These are phyloP conservation scores for Rhabdornis inornatus DNA, from an alignment of 2,113 vertebrate genomes.

Conservation along the genomic window DNA sequence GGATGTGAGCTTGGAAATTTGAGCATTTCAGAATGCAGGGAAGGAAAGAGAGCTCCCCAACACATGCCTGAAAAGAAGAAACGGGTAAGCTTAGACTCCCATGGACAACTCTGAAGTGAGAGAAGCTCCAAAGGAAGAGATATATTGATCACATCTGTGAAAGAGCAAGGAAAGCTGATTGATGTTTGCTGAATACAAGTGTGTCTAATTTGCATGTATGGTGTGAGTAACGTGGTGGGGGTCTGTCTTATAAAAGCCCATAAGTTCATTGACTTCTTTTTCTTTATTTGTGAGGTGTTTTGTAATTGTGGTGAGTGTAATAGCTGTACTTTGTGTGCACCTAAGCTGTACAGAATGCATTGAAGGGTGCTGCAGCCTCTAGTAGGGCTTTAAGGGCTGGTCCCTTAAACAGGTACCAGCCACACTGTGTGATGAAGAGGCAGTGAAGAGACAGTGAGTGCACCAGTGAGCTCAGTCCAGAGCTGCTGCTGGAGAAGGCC, in stretches of 20 bases:
- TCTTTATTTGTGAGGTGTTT: neutral
- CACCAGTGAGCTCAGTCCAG: neutral
- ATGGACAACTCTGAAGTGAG: neutral
- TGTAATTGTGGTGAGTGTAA: neutral
- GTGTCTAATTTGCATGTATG: neutral
- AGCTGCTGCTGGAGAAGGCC: neutral
- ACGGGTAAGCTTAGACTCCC: neutral
- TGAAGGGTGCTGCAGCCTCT: rapidly evolving
- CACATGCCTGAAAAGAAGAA: neutral
- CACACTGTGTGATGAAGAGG: neutral
- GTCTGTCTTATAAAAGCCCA: neutral
- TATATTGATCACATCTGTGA: neutral
- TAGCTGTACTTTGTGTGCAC: neutral
- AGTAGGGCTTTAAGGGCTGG: too few species aligned
- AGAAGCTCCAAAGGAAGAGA: neutral
- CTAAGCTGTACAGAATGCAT: neutral
- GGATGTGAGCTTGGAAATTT: neutral
- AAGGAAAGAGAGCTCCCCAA: neutral
- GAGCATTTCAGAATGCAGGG: neutral
- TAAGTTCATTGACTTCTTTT: neutral
- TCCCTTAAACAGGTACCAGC: neutral
- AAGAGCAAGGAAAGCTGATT: neutral
- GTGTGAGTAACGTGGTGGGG: neutral
- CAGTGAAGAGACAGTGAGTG: neutral
- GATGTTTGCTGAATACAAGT: neutral